phyloP scores from a whole-genome alignment of 2,888 invertebrate genomes.

The Hemaris fuciformis region DNA sequence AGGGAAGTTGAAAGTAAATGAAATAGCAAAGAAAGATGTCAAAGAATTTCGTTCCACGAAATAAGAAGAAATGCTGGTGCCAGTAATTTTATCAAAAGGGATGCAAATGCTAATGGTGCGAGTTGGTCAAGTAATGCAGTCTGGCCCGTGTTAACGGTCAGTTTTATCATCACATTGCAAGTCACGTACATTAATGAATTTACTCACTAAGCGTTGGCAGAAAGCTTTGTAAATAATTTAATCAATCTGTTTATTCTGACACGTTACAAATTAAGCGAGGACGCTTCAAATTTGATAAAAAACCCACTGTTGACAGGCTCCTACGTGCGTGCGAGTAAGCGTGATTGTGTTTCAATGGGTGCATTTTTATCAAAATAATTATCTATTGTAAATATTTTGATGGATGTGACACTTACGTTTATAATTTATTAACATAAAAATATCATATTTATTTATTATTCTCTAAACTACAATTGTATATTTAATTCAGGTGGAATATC shows the following conservation, averaged over 20 bases:
- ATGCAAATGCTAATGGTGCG: conserved; percentile 37
- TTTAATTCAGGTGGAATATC: too few relatives aligned
- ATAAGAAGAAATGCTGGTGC: conserved; percentile 42
- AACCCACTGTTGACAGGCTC: not conserved
- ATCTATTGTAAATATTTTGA: not conserved
- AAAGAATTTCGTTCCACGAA: too few relatives aligned
- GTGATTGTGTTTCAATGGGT: not conserved
- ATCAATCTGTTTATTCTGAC: conserved; percentile 64
- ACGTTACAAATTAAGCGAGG: conserved; percentile 50
- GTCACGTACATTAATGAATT: conserved; percentile 74
- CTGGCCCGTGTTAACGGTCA: conserved; percentile 24
- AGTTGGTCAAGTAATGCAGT: conserved; percentile 30
- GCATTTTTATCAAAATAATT: not conserved
- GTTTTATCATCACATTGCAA: conserved; percentile 52
- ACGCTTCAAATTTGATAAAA: conserved; percentile 24
- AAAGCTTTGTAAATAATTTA: conserved; percentile 59
- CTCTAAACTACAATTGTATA: too few relatives aligned
- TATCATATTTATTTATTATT: too few relatives aligned
- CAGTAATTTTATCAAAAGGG: conserved; percentile 44
- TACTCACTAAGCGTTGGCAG: conserved; percentile 51
- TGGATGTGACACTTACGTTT: too few relatives aligned
- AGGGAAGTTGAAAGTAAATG: too few relatives aligned
- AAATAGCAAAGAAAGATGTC: not conserved
- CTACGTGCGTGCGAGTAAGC: not conserved
- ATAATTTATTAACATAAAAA: too few relatives aligned